phyloP scores from a whole-genome alignment of 2,797 vertebrate genomes.

The Danio choprae region DNA sequence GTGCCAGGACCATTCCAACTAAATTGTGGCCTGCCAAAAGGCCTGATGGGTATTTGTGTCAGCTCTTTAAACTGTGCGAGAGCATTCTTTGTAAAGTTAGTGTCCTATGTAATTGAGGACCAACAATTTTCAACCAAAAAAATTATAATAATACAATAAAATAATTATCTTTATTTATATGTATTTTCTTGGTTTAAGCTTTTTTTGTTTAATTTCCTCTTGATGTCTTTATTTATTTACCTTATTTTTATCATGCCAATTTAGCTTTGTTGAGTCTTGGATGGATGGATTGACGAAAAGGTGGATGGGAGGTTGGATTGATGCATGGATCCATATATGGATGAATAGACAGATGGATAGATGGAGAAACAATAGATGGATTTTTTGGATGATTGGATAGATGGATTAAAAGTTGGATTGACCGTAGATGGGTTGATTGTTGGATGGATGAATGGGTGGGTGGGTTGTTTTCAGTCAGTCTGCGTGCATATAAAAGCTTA shows the following conservation, averaged over 20 bases:
- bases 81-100: slow-evolving; percentile 64
- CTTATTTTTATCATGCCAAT: neutral
- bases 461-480: too few relatives aligned
- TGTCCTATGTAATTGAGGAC: slow-evolving; percentile 22
- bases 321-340: too few relatives aligned
- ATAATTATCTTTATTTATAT: neutral
- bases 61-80: slow-evolving; percentile 72
- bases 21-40: slow-evolving; percentile 80
- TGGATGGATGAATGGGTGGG: too few relatives aligned
- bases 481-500: too few relatives aligned
- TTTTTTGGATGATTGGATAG: too few relatives aligned
- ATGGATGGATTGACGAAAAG: neutral
- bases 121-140: neutral
- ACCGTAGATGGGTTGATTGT: neutral
- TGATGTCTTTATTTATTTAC: neutral
- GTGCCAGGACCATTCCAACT: slow-evolving; percentile 75
- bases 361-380: neutral
- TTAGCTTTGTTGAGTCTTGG: neutral
- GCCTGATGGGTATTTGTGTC: slow-evolving; percentile 80
- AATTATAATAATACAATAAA: neutral
- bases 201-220: neutral
- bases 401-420: too few relatives aligned
- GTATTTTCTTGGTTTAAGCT: neutral
- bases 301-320: too few relatives aligned
- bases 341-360: neutral